These are phyloP conservation scores for Microplitis mediator DNA, from an alignment of 1,140 invertebrate genomes.

Conservation along the genomic window DNA sequence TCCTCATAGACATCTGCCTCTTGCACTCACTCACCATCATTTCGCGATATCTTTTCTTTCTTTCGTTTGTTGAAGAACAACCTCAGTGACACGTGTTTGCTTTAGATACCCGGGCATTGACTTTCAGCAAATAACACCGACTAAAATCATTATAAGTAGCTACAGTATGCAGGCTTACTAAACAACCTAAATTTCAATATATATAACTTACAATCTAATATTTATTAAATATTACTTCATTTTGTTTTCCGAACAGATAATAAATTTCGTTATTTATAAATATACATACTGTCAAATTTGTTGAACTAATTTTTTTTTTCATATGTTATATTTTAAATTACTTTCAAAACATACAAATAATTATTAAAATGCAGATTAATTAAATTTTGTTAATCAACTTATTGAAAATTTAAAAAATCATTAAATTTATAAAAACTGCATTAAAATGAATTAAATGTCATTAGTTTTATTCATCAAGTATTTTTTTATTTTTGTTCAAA, in stretches of 20 bases:
- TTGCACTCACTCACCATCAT: constrained; percentile 15
- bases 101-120: constrained; percentile 60
- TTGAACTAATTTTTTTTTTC: too few species aligned
- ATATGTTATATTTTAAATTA: too few species aligned
- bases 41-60: constrained; percentile 30
- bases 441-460: too few species aligned
- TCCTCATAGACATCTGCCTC: constrained; percentile 12
- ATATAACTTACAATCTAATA: not conserved
- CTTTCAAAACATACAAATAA: too few species aligned
- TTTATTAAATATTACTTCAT: too few species aligned
- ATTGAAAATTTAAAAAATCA: too few species aligned
- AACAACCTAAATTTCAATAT: not conserved
- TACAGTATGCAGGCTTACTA: not conserved
- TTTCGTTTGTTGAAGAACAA: constrained; percentile 28
- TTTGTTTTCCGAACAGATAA: too few species aligned
- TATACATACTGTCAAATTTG: too few species aligned
- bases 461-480: not conserved
- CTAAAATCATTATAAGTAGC: not conserved
- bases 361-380: too few species aligned
- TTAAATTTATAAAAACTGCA: too few species aligned
- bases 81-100: constrained; percentile 55
- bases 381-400: too few species aligned
- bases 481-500: not conserved
- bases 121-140: constrained; percentile 46
- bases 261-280: too few species aligned